Evolutionary conservation across 2,113 vertebrate genomes (phyloP).

Genomic region (Spermophilus dauricus): DNA sequence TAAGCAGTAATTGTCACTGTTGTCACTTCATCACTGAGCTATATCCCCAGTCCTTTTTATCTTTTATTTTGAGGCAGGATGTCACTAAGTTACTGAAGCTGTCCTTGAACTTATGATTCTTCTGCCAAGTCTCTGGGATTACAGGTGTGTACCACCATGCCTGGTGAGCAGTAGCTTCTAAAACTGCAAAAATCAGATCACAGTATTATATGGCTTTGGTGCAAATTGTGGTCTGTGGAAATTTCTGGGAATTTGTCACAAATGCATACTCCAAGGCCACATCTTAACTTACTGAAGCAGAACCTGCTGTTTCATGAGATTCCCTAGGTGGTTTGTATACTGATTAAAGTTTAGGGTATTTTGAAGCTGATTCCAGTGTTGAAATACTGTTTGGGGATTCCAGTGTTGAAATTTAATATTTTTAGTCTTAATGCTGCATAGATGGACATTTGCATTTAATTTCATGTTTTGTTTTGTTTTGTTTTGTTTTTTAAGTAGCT

Average conservation of each 20-base stretch:
- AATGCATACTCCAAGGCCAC: neutral
- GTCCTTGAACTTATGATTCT: no score
- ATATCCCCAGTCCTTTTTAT: no score
- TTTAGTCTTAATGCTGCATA: neutral
- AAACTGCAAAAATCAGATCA: neutral
- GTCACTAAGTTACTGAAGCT: no score
- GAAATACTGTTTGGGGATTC: neutral
- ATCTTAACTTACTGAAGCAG: slow-evolving; percentile 13
- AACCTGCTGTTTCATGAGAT: slow-evolving; percentile 25
- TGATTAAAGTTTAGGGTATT: slow-evolving; percentile 8
- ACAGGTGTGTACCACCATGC: no score
- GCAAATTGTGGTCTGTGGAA: neutral
- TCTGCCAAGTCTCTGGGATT: no score
- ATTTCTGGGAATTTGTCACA: slow-evolving; percentile 22
- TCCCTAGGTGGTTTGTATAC: neutral
- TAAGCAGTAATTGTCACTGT: neutral
- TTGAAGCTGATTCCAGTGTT: slow-evolving; percentile 20
- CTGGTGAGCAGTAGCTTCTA: no score
- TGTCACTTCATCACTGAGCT: neutral
- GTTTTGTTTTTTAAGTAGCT: neutral
- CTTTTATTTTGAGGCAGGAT: no score
- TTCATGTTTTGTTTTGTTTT: slow-evolving; percentile 1
- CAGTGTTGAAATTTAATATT: neutral
- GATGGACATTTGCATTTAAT: slow-evolving; percentile 33
- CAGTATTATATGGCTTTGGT: neutral